Conservation (phyloP, 1,140 invertebrate genomes). For the Uloborus diversus region DNA sequence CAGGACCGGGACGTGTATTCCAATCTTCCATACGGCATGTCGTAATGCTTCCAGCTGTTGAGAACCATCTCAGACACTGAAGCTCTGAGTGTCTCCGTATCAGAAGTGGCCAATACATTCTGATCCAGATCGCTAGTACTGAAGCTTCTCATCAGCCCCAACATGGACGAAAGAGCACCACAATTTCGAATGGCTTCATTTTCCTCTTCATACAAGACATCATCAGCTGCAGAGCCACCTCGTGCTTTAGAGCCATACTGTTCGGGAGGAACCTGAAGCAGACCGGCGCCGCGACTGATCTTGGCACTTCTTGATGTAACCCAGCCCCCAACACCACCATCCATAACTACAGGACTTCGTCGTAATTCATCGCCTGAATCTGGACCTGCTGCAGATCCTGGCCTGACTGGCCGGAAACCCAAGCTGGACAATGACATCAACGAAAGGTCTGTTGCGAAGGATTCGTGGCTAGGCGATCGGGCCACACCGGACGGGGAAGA, state of each 20-base stretch:
- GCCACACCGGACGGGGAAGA: slow-evolving; percentile 61
- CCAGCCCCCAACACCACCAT: slow-evolving; percentile 50
- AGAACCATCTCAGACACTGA: slow-evolving; percentile 57
- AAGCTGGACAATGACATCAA: slow-evolving; percentile 79
- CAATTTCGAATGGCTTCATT: slow-evolving; percentile 79
- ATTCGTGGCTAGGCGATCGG: slow-evolving; percentile 82
- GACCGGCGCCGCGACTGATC: not conserved
- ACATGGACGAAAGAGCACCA: slow-evolving; percentile 78
- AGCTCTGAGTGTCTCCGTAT: slow-evolving; percentile 39
- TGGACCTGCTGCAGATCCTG: not conserved
- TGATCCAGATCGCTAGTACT: slow-evolving; percentile 77
- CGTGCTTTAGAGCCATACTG: slow-evolving; percentile 37
- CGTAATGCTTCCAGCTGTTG: slow-evolving; percentile 59
- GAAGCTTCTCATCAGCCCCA: slow-evolving; percentile 82
- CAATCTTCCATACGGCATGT: slow-evolving; percentile 61
- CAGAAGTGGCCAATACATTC: slow-evolving; percentile 14
- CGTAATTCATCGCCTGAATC: slow-evolving; percentile 34
- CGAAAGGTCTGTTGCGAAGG: slow-evolving; percentile 81
- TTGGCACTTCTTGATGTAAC: slow-evolving; percentile 20
- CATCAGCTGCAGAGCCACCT: slow-evolving; percentile 66
- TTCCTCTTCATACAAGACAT: slow-evolving; percentile 78
- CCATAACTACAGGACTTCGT: slow-evolving; percentile 44
- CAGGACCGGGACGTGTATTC: slow-evolving; percentile 81
- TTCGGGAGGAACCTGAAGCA: slow-evolving; percentile 51
- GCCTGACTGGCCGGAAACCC: slow-evolving; percentile 62